Base-by-base conservation (phyloP, 2,113 vertebrate genomes). In the Uria lomvia region DNA sequence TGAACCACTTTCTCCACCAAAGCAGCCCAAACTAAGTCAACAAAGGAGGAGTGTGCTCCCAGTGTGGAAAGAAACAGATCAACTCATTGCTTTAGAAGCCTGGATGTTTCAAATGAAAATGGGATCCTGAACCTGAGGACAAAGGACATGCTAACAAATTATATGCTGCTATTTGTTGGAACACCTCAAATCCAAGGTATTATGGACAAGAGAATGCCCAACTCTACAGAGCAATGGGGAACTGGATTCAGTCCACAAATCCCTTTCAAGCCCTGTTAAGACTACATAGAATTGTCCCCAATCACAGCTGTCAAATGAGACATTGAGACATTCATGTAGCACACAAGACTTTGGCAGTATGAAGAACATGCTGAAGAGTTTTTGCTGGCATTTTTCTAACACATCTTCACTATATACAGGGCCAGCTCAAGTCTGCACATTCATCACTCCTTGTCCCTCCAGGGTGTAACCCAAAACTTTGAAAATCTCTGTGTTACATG, bases 1-100 rank as follows among this genome's bases (percentile, higher is more conserved):
- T 94, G 81, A 96, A 72, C 49, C 73, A 89, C 76, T 92, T 97
- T 94, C 93, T 96, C 96, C 94, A 27, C 47, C 60, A 72, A 78
- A 85, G 47, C 58, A 87, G 80, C 93, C 95, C 94, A 94, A 95
- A 75, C 60, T 34, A 76, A 86, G 63, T 45, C 55, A 77, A 78
- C 34, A 67, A 86, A 73, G 79, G 34, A 66, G 19, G 42, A 92
- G 53, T 3, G 6, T 20, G 52, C 27, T 86, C 21, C 40, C 75
- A 27, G 20, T 3, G 14, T 77, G 76, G 94, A 65, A 95, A 84
- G 59, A 92, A 84, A 84, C 0, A 67, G 24, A 72, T 63, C 21
- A 40, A 58, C 45, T 80, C 32, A 9, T 6, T 78, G 76, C 60
- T 87, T 80, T 49, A 90, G 70, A 84, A 59, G 24, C 8, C 43